Percentiles rank a stretch among this genome's conserved stretches.
Evolutionary conservation across 2,113 vertebrate species (phyloP).

Genomic region (Tretioscincus oriximinensis): DNA sequence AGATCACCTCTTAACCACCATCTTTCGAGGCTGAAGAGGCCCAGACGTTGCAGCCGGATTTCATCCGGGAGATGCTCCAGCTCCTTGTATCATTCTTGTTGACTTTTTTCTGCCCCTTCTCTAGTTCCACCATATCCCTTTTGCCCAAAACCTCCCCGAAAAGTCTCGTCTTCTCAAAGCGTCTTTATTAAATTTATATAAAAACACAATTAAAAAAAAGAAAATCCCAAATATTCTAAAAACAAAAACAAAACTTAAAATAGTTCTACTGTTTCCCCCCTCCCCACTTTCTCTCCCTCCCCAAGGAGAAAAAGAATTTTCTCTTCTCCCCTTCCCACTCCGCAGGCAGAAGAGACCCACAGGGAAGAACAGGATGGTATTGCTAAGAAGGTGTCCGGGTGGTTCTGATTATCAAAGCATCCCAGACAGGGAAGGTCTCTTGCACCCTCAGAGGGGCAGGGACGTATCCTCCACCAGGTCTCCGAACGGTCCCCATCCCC

Average conservation of each 20-base stretch:
- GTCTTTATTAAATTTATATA: constrained; percentile 44
- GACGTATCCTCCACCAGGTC: not conserved
- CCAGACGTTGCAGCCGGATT: too few species aligned
- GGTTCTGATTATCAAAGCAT: constrained; percentile 37
- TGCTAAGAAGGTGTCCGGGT: constrained; percentile 25
- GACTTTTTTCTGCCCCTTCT: too few species aligned
- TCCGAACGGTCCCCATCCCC: not conserved
- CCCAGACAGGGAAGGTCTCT: not conserved
- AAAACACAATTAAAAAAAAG: constrained; percentile 33
- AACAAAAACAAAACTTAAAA: not conserved
- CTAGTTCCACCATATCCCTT: too few species aligned
- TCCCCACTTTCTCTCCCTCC: not conserved
- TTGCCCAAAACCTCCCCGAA: not conserved
- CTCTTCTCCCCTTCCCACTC: not conserved
- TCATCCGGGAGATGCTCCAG: too few species aligned
- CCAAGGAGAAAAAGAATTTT: not conserved
- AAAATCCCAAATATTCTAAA: not conserved
- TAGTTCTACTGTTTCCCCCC: not conserved
- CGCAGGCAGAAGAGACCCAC: too few species aligned
- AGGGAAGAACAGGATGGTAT: constrained; percentile 2
- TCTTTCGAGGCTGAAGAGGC: too few species aligned
- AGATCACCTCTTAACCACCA: too few species aligned
- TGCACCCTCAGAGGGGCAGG: not conserved
- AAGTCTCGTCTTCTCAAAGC: constrained; percentile 9
- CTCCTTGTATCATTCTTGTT: too few species aligned